Percentiles rank a stretch among this genome's conserved stretches.
phyloP scores from a whole-genome alignment of 2,797 vertebrate genomes.

The Garrulus glandarius region DNA sequence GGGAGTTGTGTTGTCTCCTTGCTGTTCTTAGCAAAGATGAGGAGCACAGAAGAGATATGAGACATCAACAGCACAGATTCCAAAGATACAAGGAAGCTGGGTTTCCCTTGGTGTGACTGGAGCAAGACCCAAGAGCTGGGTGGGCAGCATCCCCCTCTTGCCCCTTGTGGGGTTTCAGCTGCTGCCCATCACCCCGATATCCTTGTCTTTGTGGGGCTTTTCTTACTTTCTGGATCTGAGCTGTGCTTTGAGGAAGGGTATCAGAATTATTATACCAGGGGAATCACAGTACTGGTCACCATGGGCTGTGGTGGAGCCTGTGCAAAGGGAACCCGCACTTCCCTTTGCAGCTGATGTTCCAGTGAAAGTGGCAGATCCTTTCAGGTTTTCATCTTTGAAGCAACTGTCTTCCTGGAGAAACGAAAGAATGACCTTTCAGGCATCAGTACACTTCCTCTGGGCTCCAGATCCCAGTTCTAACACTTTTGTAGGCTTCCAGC shows the following conservation, averaged over 20 bases:
- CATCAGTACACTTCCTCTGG: neutral
- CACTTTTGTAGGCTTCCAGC: neutral
- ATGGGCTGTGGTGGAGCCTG: neutral
- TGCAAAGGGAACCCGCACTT: neutral
- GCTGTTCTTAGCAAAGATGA: neutral
- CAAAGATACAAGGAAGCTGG: neutral
- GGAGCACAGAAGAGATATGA: neutral
- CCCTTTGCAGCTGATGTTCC: neutral
- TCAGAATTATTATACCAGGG: neutral
- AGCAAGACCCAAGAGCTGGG: accelerated
- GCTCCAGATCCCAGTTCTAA: neutral
- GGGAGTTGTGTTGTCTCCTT: neutral
- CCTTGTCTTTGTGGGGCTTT: neutral
- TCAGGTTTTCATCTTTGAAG: neutral
- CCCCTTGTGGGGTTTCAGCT: neutral
- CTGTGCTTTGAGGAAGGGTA: neutral
- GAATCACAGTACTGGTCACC: neutral
- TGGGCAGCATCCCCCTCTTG: neutral
- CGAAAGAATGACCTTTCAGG: neutral
- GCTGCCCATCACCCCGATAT: accelerated
- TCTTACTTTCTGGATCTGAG: neutral
- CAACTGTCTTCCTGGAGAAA: neutral
- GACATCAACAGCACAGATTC: neutral
- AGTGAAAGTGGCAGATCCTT: accelerated
- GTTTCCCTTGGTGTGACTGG: neutral